Conservation (phyloP, 2,888 invertebrate species). For the Noctuana brunneofusca region DNA sequence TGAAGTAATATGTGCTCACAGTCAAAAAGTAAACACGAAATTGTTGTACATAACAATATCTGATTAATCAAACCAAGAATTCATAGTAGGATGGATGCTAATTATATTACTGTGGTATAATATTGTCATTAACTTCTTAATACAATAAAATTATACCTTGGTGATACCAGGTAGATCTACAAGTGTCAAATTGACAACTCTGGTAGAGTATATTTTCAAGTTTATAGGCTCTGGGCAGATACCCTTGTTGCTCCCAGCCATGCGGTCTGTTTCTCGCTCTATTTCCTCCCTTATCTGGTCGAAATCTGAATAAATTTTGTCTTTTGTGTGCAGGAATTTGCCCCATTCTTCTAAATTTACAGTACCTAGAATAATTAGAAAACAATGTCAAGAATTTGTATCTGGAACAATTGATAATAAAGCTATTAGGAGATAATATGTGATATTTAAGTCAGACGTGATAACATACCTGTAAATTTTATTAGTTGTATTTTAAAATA, state of each 20-base stretch:
- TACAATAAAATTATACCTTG: slow-evolving; percentile 83
- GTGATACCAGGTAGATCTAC: slow-evolving; percentile 99
- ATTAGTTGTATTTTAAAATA: background rate
- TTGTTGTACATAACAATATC: too few relatives aligned
- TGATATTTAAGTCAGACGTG: slow-evolving; percentile 8
- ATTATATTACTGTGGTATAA: too few relatives aligned
- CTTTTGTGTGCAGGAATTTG: slow-evolving; percentile 96
- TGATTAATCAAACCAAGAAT: too few relatives aligned
- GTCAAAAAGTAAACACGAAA: too few relatives aligned
- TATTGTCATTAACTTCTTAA: too few relatives aligned
- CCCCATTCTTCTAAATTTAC: slow-evolving; percentile 96
- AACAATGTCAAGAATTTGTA: slow-evolving; percentile 25
- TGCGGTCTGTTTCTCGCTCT: slow-evolving; percentile 95
- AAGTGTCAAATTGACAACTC: slow-evolving; percentile 96
- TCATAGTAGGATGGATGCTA: too few relatives aligned
- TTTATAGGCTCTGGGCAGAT: slow-evolving; percentile 97
- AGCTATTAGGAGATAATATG: slow-evolving; percentile 24
- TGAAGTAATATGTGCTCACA: too few relatives aligned
- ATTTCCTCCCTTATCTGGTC: slow-evolving; percentile 96
- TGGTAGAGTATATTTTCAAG: slow-evolving; percentile 97
- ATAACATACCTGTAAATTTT: slow-evolving; percentile 1
- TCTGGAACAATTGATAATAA: slow-evolving; percentile 23
- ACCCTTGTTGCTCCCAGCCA: slow-evolving; percentile 98
- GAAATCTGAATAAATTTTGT: slow-evolving; percentile 94
- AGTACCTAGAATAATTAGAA: slow-evolving; percentile 84